Conservation (phyloP, 1,140 invertebrate species). For the Armadillidium nasatum region DNA sequence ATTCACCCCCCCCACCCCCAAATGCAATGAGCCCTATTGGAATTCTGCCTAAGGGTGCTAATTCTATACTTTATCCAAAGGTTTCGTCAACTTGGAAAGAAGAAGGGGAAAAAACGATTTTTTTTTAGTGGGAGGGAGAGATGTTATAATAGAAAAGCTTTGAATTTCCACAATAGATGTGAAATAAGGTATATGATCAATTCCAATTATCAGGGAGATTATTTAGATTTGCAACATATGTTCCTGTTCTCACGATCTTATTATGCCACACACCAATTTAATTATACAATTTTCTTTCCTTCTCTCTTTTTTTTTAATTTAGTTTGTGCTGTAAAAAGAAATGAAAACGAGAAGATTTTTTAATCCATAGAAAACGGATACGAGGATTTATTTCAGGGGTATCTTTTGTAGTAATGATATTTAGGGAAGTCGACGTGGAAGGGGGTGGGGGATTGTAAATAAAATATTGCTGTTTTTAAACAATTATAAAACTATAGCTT, state of each 20-base stretch:
- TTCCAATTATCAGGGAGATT: conserved; percentile 8
- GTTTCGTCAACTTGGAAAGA: too few species aligned
- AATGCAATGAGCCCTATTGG: too few species aligned
- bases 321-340: neutral
- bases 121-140: neutral
- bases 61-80: too few species aligned
- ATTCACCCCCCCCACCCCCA: too few species aligned
- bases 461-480: too few species aligned
- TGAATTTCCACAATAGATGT: conserved; percentile 2
- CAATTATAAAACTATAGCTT: too few species aligned
- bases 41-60: too few species aligned
- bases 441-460: too few species aligned
- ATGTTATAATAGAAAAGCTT: neutral
- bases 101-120: neutral
- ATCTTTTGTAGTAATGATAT: too few species aligned
- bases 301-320: neutral
- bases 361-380: neutral
- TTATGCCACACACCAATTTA: conserved; percentile 1
- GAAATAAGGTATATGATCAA: conserved; percentile 11
- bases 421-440: too few species aligned
- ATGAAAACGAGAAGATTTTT: neutral
- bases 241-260: neutral
- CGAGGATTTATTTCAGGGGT: too few species aligned
- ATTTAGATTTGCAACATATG: conserved; percentile 3
- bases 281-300: neutral